Percentiles rank a stretch among this genome's conserved stretches.
phyloP scores from a whole-genome alignment of 2,888 invertebrate species.

The Drosophila mimetica region DNA sequence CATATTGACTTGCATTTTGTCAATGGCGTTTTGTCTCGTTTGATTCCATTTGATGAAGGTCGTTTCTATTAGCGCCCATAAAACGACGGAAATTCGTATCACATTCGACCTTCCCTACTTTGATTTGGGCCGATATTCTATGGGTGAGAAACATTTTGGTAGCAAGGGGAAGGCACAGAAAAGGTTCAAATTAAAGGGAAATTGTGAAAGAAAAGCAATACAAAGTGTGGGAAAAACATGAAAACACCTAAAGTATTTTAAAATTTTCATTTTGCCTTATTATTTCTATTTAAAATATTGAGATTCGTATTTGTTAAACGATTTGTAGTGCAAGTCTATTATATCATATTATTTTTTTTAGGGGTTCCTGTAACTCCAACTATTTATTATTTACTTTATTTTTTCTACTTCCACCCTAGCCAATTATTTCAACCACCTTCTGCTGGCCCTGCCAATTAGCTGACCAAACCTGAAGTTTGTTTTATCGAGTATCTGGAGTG shows the following conservation, averaged over 20 bases:
- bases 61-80: conserved; percentile 56
- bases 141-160: background rate
- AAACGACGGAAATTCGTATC: conserved; percentile 38
- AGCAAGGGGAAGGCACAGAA: background rate
- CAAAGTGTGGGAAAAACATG: background rate
- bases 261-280: too few species aligned
- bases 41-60: conserved; percentile 75
- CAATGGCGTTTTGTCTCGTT: conserved; percentile 64
- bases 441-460: conserved; percentile 57
- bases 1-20: conserved; percentile 76
- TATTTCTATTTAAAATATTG: too few species aligned
- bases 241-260: too few species aligned
- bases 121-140: conserved; percentile 16
- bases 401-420: background rate
- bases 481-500: conserved; percentile 38
- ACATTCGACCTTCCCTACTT: conserved; percentile 39
- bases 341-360: too few species aligned
- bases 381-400: background rate
- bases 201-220: conserved; percentile 8
- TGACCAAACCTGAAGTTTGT: conserved; percentile 34
- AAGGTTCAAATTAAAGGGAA: conserved; percentile 20
- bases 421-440: conserved; percentile 22
- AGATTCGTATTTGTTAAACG: too few species aligned
- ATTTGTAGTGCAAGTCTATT: too few species aligned
- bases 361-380: background rate